Evolutionary conservation across 2,888 invertebrate genomes (phyloP), one percentile per base, ranked within the genome.

Genomic region (Tipula unca): DNA sequence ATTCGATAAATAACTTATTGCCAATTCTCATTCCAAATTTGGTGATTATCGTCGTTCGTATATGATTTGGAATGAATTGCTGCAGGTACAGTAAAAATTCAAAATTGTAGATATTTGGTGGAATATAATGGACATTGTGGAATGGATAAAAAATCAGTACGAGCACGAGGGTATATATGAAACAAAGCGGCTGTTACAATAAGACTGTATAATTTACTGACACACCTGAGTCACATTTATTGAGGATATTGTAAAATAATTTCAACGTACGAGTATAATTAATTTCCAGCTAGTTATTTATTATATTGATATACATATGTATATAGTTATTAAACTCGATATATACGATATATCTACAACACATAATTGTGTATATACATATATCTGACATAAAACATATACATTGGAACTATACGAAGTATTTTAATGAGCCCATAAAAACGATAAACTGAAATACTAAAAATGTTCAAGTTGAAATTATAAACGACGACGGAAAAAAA

Each of bases 371-470:
- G 10, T 10, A 69, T 69, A 48, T 25, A 69, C 69, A 69, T 25
- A 69, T 25, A 25, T 25, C 69, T 69, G 69, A 69, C 69, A 69
- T 25, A 69, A 69, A 25, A 69, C 69, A 69, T 69, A 69, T 25
- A 69, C 69, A 69, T 25, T 20, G 69, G 10, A 69, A 69, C 69
- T 69, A n/a, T n/a, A 69, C 20, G 69, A 69, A n/a, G 69, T 25
- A 69, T 69, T 69, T 69, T 69, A 69, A 69, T 69, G 69, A 69
- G 69, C 69, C 69, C 69, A 69, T 69, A 69, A 69, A 69, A 69
- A 69, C 69, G 69, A 69, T 69, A 69, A 69, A 69, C 69, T 69
- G 69, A 69, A 69, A 69, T 69, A 69, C 69, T 69, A 69, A 69
- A 69, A 69, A 69, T 69, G 69, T 69, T 69, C 69, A 69, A 69